Evolutionary conservation across 2,888 invertebrate genomes (phyloP), one percentile per base, ranked within the genome.

Genomic region (Andrena bucephala): DNA sequence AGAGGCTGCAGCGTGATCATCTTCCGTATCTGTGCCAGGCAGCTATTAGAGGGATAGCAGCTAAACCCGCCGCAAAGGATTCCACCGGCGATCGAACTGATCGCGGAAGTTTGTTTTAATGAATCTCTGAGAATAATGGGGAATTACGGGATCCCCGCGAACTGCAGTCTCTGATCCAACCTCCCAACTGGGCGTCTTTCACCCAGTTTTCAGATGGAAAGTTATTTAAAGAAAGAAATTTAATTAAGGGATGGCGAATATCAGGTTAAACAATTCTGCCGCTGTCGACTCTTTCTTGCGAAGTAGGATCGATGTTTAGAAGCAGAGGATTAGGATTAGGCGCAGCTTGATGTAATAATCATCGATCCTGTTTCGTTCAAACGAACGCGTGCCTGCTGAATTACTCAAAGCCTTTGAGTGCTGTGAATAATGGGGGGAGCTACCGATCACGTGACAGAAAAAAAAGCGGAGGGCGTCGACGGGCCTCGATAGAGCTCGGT

Each of bases 1-100:
- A 2, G 10, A 10, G 10, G 0, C 63, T 54, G 16, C 10, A 63
- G 10, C 8, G 27, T 5, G 48, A 69, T 79, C 50, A 70, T 77
- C 16, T 54, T 54, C n/a, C 24, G 60, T 54, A 62, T 77, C 70
- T 77, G 48, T 36, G 70, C 62, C 80, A 80, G 48, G 48, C 29
- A 54, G 42, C 42, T 8, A 20, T 60, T 33, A 33, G 13, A 62
- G 4, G 66, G 33, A 36, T 29, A 7, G 13, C 10, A 33, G 24
- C 27, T 20, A 33, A 65, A 13, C 24, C 48, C 20, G 48, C 16
- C 13, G 13, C 2, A 20, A 48, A 2, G 27, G 3, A 52, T 27
- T 69, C 69, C 63, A 59, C 65, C 31, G 59, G 69, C 24, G n/a
- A 42, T n/a, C 20, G 20, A 5, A 10, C n/a, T 5, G 57, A 48